Base-by-base conservation (phyloP, 2,888 invertebrate species). In the Himalopsyche anomala region DNA sequence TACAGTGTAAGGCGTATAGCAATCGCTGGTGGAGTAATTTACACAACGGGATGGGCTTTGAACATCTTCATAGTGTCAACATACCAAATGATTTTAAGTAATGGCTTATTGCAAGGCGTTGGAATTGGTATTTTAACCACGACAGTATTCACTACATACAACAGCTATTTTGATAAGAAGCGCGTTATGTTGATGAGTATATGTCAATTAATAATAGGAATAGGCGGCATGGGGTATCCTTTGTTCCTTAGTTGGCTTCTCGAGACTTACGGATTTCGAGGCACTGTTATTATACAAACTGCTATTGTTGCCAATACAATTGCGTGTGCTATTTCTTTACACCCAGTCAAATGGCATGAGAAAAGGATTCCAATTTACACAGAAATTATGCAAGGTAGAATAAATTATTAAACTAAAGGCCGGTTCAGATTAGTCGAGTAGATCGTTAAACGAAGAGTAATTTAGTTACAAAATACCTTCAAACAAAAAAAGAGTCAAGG, bases 311-410 rank as follows among this genome's bases (percentile, higher is more conserved):
- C 95, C 5, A 94, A 96, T 89, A 94, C 94, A 84, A 93, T 96
- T 89, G 92, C 95, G 36, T 96, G 95, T 11, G 95, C 95, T 91
- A 89, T 95, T 62, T 92, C 95, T 82, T 94, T 96, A 94, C 96
- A 96, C 89, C 96, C 96, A 4, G 95, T 96, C 0, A 93, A 95
- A 89, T 95, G 95, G 95, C 95, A 96, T 89, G 94, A 42, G 19
- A 85, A 83, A 80, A 80, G 11, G 12, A 40, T 40, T 38, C 28
- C 19, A n/a, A 80, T 80, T 40, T 80, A 80, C 12, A 40, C 42
- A 38, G 42, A 80, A 42, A 5, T 80, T 8, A 40, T 80, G n/a
- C 40, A n/a, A 80, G 42, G 42, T 62, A 62, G 19, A 62, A 62
- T 51, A 51, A 28, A 28, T 28, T 28, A 28, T 28, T 28, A 28